These are phyloP conservation scores for Poeciliopsis gracilis DNA, from an alignment of 2,797 vertebrate species.

Conservation along the genomic window DNA sequence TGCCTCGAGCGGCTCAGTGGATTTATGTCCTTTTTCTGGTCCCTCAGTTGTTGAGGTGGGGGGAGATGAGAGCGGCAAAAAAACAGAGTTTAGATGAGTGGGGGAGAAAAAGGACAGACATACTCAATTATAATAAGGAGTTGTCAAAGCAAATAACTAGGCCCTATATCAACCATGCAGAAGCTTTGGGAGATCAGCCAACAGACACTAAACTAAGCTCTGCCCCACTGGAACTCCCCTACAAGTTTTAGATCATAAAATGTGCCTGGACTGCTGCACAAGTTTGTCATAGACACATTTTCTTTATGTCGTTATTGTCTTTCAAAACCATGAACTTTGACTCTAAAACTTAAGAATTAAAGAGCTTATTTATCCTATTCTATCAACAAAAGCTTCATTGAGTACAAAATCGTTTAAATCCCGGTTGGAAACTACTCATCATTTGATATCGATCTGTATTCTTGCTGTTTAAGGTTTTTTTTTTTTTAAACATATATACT, in stretches of 20 bases:
- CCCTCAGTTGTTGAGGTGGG: constrained; percentile 37
- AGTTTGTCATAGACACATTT: constrained; percentile 23
- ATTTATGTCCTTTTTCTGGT: constrained; percentile 76
- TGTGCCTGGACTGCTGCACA: constrained; percentile 41
- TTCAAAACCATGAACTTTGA: constrained; percentile 19
- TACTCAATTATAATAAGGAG: constrained; percentile 78
- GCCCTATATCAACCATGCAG: constrained; percentile 68
- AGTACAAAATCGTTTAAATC: constrained; percentile 2
- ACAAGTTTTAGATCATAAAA: constrained; percentile 44
- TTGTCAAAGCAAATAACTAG: constrained; percentile 74
- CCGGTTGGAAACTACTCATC: neutral
- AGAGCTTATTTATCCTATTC: neutral
- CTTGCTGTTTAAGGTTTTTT: neutral
- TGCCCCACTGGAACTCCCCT: constrained; percentile 54
- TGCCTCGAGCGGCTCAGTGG: constrained; percentile 71
- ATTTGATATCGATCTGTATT: neutral
- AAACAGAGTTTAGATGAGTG: constrained; percentile 47
- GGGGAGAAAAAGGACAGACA: constrained; percentile 66
- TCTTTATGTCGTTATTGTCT: constrained; percentile 31
- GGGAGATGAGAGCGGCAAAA: constrained; percentile 16
- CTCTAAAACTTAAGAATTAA: constrained; percentile 30
- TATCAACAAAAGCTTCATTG: neutral
- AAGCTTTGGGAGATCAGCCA: constrained; percentile 72
- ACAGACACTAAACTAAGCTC: constrained; percentile 54
- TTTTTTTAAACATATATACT: no score